A percentile compares a stretch with the other conserved stretches of the same genome.
Evolutionary conservation across 2,888 invertebrate genomes (phyloP).

Genomic region (Fragum sueziense): DNA sequence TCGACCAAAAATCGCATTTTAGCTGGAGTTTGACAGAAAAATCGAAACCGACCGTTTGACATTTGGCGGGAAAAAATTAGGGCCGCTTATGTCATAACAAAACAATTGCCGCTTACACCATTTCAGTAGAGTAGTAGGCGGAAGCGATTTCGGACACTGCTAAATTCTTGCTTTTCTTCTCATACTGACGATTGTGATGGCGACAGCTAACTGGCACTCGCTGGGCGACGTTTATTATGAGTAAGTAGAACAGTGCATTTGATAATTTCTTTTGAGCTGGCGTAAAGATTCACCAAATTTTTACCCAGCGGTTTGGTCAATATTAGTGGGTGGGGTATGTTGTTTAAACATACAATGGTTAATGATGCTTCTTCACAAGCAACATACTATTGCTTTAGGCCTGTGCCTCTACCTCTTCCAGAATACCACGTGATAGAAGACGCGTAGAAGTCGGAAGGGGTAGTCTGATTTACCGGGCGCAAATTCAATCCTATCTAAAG

Average conservation of each 20-base stretch:
- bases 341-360: too few relatives aligned
- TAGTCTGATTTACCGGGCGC: too few relatives aligned
- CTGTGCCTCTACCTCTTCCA: too few relatives aligned
- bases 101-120: not conserved
- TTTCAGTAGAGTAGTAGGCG: not conserved
- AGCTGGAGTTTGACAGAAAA: too few relatives aligned
- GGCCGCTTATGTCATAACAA: not conserved
- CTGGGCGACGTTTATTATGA: constrained; percentile 79
- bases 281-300: not conserved
- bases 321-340: constrained; percentile 8
- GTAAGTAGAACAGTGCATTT: constrained; percentile 53
- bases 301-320: not conserved
- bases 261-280: not conserved
- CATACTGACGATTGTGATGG: constrained; percentile 61
- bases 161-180: not conserved
- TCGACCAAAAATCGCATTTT: too few relatives aligned
- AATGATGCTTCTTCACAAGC: too few relatives aligned
- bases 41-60: not conserved
- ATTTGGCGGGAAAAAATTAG: not conserved
- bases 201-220: constrained; percentile 80
- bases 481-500: too few relatives aligned
- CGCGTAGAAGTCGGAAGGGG: too few relatives aligned
- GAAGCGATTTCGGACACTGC: not conserved
- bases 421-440: too few relatives aligned
- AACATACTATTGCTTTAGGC: too few relatives aligned